Percentiles rank a stretch among this genome's conserved stretches.
Evolutionary conservation across 1,140 invertebrate genomes (phyloP).

Genomic region (Oryzaephilus surinamensis): DNA sequence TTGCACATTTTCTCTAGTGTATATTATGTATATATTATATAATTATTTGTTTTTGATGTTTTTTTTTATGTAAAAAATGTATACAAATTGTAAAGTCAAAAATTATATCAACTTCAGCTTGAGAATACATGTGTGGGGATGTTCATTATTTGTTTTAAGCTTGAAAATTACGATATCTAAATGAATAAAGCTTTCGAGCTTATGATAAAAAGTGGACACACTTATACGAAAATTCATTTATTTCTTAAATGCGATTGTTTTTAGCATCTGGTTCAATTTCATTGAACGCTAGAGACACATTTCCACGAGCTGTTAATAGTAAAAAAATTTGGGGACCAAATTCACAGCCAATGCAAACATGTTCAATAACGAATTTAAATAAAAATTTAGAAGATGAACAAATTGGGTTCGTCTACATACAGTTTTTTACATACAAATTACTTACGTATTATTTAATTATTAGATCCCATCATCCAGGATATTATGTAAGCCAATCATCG

Average conservation of each 20-base stretch:
- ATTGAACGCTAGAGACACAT: conserved; percentile 41
- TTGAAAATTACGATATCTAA: too few relatives aligned
- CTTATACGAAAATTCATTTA: not conserved
- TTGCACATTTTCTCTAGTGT: conserved; percentile 9
- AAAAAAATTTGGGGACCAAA: conserved; percentile 24
- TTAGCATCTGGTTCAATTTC: conserved; percentile 47
- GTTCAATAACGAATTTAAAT: conserved; percentile 25
- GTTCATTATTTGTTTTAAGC: too few relatives aligned
- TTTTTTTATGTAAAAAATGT: not conserved
- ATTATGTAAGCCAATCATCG: conserved; percentile 12
- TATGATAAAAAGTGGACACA: too few relatives aligned
- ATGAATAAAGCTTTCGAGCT: too few relatives aligned
- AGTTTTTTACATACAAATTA: conserved; percentile 3
- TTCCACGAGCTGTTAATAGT: conserved; percentile 22
- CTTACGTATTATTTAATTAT: conserved; percentile 4
- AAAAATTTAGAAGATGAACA: too few relatives aligned
- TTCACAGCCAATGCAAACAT: conserved; percentile 20
- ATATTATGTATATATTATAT: conserved; percentile 10
- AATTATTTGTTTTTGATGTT: conserved; percentile 4
- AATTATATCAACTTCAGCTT: too few relatives aligned
- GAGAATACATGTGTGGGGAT: too few relatives aligned
- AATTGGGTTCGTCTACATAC: too few relatives aligned
- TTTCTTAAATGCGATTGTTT: conserved; percentile 27
- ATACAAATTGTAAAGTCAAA: too few relatives aligned
- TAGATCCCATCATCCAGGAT: conserved; percentile 14